Base-by-base conservation (phyloP, 30 jellyfish, hydroid and myxozoan species). In the Chrysaora quinquecirrha region DNA sequence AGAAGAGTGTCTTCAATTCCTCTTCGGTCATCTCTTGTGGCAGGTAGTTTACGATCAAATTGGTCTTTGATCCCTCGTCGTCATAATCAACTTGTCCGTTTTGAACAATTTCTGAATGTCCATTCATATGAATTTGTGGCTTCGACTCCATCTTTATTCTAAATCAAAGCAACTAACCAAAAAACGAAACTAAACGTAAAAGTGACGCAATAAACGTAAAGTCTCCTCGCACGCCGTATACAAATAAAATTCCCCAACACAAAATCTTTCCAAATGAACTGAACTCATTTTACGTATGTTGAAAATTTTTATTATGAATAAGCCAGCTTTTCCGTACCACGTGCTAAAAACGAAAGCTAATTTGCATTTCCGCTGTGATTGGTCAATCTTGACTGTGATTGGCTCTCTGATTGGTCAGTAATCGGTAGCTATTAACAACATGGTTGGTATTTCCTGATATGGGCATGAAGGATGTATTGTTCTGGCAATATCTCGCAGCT, bases 1-100 rank as follows among this genome's bases (percentile, higher is more conserved):
- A 80, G 84, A 95, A 95, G 58, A 95, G 78, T 50, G 97, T 95
- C 30, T 88, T 76, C 27, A 95, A 81, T 69, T 95, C 99, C 56
- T 86, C 97, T 64, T 95, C 99, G 31, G 97, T 82, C 99, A 95
- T 95, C 82, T 95, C 98, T 71, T 95, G 99, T 19, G 99, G 99
- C 88, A 95, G 94, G 87, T 95, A 95, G 76, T 95, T 95, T 28
- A 95, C 95, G 69, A 95, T 95, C 82, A 95, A 95, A 71, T 95
- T 95, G 64, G 98, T 95, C 78, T 93, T 95, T 28, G 92, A 79
- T 77, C 75, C 94, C 58, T 71, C 97, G 73, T 83, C 95, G 27
- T 62, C 73, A 52, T 65, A 74, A 18, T 82, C 92, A 28, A 25
- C 88, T 30, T 64, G 78, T 61, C 64, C 72, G 86, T 68, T 73